Base-by-base conservation (phyloP, 2,797 vertebrate genomes). In the Dicrostonyx torquatus region DNA sequence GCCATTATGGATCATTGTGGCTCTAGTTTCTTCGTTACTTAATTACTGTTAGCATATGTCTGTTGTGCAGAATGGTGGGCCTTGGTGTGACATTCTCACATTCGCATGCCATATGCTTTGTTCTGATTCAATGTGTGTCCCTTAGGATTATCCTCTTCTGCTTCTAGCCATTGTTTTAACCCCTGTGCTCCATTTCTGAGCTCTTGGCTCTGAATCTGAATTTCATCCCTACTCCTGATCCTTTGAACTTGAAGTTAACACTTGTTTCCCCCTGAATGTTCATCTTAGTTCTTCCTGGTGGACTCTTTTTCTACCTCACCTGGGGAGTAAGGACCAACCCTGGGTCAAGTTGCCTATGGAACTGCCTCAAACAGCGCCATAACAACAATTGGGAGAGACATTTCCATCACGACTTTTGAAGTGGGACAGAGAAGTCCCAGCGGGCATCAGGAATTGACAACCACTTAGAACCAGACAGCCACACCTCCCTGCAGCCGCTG, bases 231-330 rank as follows among this genome's bases (percentile, higher is more conserved):
- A 0, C 7, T 31, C 43, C 43, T 72, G 13, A 26, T 70, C 12
- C 53, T 90, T 85, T 85, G 40, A 34, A 83, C 62, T 45, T 70
- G 72, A 94, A 68, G n/a, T 40, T 68, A 48, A 90, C 37, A 15
- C 29, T 64, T 40, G 9, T 8, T 85, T 60, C 62, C 13, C 40
- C 22, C 31, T 76, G 77, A 77, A 15, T 8, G 3, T 12, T 31
- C 45, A 68, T 50, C 62, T 86, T 45, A 26, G n/a, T 26, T 92
- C 62, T 79, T 76, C 29, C 82, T 92, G 43, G 29, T 40, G 9
- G 80, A 13, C 82, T 84, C 15, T 37, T 60, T 60, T 15, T 78
- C 17, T 2, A 45, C 66, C 29, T 31, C 43, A 24, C 9, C 24
- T 79, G 34, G 29, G 55, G 34, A 79, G 62, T 6, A 48, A 22